Evolutionary conservation across 2,888 invertebrate genomes (phyloP), one percentile per base, ranked within the genome.

Genomic region (Eueremaeus valkanovi): DNA sequence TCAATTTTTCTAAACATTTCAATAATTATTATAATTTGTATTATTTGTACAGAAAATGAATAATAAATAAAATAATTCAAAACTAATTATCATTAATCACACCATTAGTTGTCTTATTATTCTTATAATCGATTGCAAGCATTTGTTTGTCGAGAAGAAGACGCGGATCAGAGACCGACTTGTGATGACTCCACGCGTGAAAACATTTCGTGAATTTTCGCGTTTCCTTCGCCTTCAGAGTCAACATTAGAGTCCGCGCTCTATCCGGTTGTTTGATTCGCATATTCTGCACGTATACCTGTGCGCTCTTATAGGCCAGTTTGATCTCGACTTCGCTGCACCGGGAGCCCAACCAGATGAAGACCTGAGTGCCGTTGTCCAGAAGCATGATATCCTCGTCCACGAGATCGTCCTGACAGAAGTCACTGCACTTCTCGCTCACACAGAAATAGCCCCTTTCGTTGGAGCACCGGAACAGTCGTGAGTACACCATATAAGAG

Each of bases 361-460:
- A 99, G 75, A 99, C 94, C 85, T 96, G 94, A 81, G 94, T 92
- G 3, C 99, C 99, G 83, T 95, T 98, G 85, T 99, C 99, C 80
- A 99, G 86, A 80, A 99, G 94, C 99, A 99, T 99, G 49, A 99
- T 97, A 84, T 99, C 99, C 83, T 99, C 98, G 85, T 99, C 98
- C 0, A 97, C 97, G 80, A 99, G 86, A 85, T 99, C 99, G 83
- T 99, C 99, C 88, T 96, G 95, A 84, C 95, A 96, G 85, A 96
- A 96, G 85, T 96, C 96, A 0, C 94, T 92, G 85, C 98, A 99
- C 83, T 99, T 99, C 85, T 99, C 99, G 0, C 97, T 97, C 55
- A 99, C 96, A 0, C 93, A 92, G 84, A 99, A 99, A 85, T 97
- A 99, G 6, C 99, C 99, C 83, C 97, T 97, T 83, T 99, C 99